These are phyloP conservation scores for Formica aserva DNA, from an alignment of 2,888 invertebrate genomes.

Conservation along the genomic window DNA sequence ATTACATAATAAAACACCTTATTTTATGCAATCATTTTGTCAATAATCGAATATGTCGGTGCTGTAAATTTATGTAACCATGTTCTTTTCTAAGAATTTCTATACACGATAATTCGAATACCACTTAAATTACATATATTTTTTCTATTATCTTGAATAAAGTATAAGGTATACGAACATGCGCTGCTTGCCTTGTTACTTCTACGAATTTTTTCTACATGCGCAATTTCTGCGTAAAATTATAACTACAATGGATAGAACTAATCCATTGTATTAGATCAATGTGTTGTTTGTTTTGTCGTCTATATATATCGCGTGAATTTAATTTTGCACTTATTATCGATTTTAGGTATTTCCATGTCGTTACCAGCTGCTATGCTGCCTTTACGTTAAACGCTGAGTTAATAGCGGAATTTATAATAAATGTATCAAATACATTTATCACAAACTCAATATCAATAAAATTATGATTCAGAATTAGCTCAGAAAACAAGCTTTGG, in stretches of 20 bases:
- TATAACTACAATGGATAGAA: slow-evolving; percentile 1
- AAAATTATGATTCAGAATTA: background rate
- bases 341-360: slow-evolving; percentile 11
- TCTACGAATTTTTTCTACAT: slow-evolving; percentile 21
- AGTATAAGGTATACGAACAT: slow-evolving; percentile 2
- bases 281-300: slow-evolving; percentile 28
- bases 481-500: background rate
- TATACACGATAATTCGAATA: background rate
- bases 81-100: slow-evolving; percentile 30
- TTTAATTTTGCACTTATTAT: slow-evolving; percentile 43
- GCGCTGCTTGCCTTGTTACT: slow-evolving; percentile 15
- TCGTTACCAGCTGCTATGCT: background rate
- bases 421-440: background rate
- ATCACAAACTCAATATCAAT: background rate
- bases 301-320: slow-evolving; percentile 17
- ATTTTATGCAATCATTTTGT: slow-evolving; percentile 13
- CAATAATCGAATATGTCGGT: background rate
- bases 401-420: background rate
- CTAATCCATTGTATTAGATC: slow-evolving; percentile 35
- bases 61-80: slow-evolving; percentile 9
- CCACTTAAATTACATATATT: slow-evolving; percentile 11
- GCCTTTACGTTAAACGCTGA: background rate
- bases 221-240: slow-evolving; percentile 32
- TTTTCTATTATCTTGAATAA: background rate
- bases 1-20: background rate